Evolutionary conservation across 2,797 vertebrate genomes (phyloP).

Genomic region (Oophaga sylvatica): DNA sequence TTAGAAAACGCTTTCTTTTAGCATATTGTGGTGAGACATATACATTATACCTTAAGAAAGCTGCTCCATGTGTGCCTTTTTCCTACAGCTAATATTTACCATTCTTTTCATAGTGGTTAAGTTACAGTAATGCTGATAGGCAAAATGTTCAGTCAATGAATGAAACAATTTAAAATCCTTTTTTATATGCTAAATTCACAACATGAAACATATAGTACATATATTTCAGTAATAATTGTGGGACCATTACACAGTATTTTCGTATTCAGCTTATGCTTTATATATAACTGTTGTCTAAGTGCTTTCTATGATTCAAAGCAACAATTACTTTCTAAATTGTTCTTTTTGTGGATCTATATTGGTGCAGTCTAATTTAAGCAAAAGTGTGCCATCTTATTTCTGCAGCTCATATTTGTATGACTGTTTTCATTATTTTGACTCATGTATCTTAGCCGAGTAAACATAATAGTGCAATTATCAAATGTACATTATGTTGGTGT

Average conservation of each 20-base stretch:
- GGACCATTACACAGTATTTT: background rate
- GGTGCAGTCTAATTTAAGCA: constrained; percentile 15
- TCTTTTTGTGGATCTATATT: constrained; percentile 27
- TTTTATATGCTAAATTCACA: background rate
- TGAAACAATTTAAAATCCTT: background rate
- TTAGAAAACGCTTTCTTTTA: constrained; percentile 17
- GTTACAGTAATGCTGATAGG: constrained; percentile 15
- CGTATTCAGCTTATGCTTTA: background rate
- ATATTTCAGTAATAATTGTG: background rate
- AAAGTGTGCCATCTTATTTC: background rate
- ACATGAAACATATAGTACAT: background rate
- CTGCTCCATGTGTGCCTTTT: background rate
- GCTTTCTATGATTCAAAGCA: constrained; percentile 27
- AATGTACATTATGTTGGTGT: background rate
- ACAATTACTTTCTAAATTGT: constrained; percentile 47
- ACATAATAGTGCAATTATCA: background rate
- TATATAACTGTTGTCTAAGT: background rate
- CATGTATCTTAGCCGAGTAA: background rate
- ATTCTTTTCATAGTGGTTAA: constrained; percentile 4
- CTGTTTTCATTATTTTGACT: background rate
- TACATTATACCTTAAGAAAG: constrained; percentile 15
- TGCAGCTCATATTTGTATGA: constrained; percentile 6
- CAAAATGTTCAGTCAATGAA: background rate
- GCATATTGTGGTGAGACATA: constrained; percentile 4
- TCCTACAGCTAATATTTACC: constrained; percentile 5